Evolutionary conservation across 2,113 vertebrate species (phyloP).

Genomic region (Bostrychus sinensis): DNA sequence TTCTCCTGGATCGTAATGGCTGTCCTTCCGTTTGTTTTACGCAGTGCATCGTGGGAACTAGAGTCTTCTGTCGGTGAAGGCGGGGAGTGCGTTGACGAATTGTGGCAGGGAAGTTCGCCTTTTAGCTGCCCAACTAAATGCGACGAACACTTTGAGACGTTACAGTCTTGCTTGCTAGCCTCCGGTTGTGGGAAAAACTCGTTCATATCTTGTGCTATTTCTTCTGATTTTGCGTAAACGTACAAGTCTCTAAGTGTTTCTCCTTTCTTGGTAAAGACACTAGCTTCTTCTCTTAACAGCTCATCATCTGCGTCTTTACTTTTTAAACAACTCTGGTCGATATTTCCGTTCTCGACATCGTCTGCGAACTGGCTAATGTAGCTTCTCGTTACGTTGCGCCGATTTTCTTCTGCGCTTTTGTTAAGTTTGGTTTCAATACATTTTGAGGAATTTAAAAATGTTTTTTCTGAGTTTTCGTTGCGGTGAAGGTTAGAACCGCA

Average conservation of each 20-base stretch:
- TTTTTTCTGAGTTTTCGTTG: constrained; percentile 74
- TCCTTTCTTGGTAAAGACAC: constrained; percentile 70
- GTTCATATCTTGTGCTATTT: constrained; percentile 66
- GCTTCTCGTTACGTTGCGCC: constrained; percentile 63
- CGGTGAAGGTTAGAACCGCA: constrained; percentile 66
- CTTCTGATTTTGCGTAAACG: constrained; percentile 64
- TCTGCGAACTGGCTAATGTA: constrained; percentile 84
- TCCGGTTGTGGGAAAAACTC: constrained; percentile 62
- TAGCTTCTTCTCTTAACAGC: constrained; percentile 76
- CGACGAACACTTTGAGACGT: constrained; percentile 43
- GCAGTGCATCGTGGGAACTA: constrained; percentile 31
- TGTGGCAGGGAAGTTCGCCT: constrained; percentile 80
- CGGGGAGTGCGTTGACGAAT: constrained; percentile 51
- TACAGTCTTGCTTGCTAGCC: constrained; percentile 50
- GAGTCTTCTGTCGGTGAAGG: constrained; percentile 64
- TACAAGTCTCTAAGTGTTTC: constrained; percentile 65
- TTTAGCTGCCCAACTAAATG: constrained; percentile 77
- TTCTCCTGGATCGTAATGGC: constrained; percentile 71
- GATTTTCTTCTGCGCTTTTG: constrained; percentile 36
- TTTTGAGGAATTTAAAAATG: constrained; percentile 71
- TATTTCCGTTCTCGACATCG: constrained; percentile 95
- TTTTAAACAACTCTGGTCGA: constrained; percentile 78
- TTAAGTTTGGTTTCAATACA: constrained; percentile 71
- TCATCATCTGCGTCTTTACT: constrained; percentile 72
- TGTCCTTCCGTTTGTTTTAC: constrained; percentile 35